These are phyloP conservation scores for Lobophora halterata DNA, from an alignment of 2,888 invertebrate genomes.

Conservation along the genomic window DNA sequence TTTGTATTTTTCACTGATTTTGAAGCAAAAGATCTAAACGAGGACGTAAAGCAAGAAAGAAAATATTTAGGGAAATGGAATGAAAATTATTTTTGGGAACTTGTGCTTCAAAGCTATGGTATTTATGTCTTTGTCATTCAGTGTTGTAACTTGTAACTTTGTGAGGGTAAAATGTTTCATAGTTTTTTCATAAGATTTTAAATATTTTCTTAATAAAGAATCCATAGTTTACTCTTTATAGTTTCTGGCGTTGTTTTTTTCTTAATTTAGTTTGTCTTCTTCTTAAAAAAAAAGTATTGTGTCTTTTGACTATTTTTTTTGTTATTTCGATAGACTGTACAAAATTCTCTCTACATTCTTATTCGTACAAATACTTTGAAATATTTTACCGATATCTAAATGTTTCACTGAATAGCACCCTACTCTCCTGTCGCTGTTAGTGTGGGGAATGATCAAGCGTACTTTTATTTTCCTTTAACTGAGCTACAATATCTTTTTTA, in stretches of 20 bases:
- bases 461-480: conserved; percentile 40
- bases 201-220: conserved; percentile 2
- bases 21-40: conserved; percentile 33
- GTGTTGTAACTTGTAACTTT: conserved; percentile 65
- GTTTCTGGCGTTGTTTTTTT: too few relatives aligned
- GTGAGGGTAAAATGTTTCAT: conserved; percentile 53
- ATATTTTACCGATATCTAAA: conserved; percentile 50
- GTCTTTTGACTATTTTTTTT: too few relatives aligned
- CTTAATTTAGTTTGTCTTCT: too few relatives aligned
- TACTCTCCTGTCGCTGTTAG: conserved; percentile 75
- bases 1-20: conserved; percentile 29
- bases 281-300: too few relatives aligned
- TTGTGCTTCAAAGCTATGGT: conserved; percentile 43
- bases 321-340: too few relatives aligned
- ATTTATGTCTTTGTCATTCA: conserved; percentile 49
- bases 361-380: conserved; percentile 29
- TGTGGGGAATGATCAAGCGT: conserved; percentile 63
- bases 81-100: conserved; percentile 9
- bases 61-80: conserved; percentile 1
- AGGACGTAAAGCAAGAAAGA: conserved; percentile 8
- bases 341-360: too few relatives aligned
- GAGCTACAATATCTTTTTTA: conserved; percentile 40
- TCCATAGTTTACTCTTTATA: background rate
- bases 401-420: conserved; percentile 72
- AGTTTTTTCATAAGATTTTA: conserved; percentile 5